A percentile compares a stretch with the other conserved stretches of the same genome.
Conservation (phyloP, 92 coral and sea anemone species). For the Parazoanthus darwini region DNA sequence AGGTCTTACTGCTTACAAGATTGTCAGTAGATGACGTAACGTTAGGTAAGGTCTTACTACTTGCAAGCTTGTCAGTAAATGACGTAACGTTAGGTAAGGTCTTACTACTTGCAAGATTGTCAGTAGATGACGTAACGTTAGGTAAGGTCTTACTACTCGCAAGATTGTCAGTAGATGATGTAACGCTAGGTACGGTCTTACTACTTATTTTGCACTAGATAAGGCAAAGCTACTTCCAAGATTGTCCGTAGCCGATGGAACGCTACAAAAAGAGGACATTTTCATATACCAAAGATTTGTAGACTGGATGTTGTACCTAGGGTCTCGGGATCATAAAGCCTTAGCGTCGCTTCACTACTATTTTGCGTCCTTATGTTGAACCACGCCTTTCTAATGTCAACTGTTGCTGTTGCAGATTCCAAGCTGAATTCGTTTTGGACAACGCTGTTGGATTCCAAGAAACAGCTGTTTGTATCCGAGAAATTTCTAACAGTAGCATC, state of each 20-base stretch:
- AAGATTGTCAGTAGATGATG: not conserved
- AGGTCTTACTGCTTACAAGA: not conserved
- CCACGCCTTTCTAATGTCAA: not conserved
- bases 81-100: constrained; percentile 39
- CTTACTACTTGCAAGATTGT: not conserved
- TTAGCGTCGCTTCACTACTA: not conserved
- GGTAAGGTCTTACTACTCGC: not conserved
- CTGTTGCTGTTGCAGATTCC: constrained; percentile 60
- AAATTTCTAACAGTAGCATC: constrained; percentile 77
- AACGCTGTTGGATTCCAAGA: constrained; percentile 80
- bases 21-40: constrained; percentile 17
- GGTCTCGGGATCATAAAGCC: not conserved
- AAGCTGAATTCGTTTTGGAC: constrained; percentile 88
- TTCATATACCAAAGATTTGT: not conserved
- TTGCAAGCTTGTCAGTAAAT: constrained; percentile 66
- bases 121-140: too few species aligned
- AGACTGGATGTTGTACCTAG: not conserved
- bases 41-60: constrained; percentile 77
- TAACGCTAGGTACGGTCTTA: not conserved
- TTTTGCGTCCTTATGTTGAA: not conserved
- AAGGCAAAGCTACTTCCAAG: not conserved
- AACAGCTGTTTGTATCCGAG: constrained; percentile 82
- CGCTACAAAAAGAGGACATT: not conserved
- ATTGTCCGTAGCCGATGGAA: not conserved
- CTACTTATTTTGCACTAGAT: too few species aligned